These are phyloP conservation scores for Pseudopodoces humilis DNA, from an alignment of 2,113 vertebrate genomes.

Conservation along the genomic window DNA sequence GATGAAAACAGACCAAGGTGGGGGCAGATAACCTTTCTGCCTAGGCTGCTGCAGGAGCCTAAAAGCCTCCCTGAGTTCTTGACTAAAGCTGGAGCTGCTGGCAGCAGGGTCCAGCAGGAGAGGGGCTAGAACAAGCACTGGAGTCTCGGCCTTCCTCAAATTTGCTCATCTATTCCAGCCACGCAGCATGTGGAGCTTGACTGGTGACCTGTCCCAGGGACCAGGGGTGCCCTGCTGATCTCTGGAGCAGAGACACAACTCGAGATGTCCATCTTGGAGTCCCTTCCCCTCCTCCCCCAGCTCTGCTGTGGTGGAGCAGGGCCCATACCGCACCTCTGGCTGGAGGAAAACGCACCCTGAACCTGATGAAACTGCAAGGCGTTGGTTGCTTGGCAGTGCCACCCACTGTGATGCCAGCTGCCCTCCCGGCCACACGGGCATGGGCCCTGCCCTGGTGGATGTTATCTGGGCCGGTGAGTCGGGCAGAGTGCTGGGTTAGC, in stretches of 20 bases:
- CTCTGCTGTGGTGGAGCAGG: not conserved
- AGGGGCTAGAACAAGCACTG: not conserved
- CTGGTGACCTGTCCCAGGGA: not conserved
- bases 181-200: rapidly evolving
- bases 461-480: not conserved
- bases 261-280: rapidly evolving
- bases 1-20: not conserved
- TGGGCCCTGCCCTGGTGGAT: conserved; percentile 1
- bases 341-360: not conserved
- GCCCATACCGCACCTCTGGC: not conserved
- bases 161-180: not conserved
- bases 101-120: not conserved
- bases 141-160: not conserved
- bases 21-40: not conserved
- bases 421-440: not conserved
- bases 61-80: not conserved
- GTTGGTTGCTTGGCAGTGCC: not conserved
- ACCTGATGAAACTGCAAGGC: not conserved
- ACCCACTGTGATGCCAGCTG: not conserved
- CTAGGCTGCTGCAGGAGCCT: not conserved
- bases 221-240: not conserved
- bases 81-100: not conserved
- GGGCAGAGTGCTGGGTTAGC: not conserved
- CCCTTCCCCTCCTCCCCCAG: not conserved
- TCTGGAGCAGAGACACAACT: not conserved